phyloP scores from a whole-genome alignment of 2,797 vertebrate genomes.

The Hafferia zeledoni region DNA sequence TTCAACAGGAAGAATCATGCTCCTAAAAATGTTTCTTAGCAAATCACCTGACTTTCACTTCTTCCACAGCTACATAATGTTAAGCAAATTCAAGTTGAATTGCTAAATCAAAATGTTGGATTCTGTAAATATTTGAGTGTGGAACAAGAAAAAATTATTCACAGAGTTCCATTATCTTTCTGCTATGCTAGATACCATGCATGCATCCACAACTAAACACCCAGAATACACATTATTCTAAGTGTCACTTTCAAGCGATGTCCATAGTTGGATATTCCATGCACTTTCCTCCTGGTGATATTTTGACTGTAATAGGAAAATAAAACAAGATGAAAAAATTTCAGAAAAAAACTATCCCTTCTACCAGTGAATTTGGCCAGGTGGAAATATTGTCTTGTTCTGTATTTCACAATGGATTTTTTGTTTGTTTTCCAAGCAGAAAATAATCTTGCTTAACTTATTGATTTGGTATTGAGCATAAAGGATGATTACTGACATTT shows the following conservation, averaged over 20 bases:
- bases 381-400: neutral
- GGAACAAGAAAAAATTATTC: neutral
- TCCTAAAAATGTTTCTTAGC: neutral
- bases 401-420: neutral
- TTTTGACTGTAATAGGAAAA: neutral
- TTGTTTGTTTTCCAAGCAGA: neutral
- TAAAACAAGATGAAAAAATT: neutral
- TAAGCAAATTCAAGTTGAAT: neutral
- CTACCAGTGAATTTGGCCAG: neutral
- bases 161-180: neutral
- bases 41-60: neutral
- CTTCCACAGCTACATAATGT: neutral
- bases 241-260: neutral
- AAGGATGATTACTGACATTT: neutral
- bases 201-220: neutral
- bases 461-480: neutral
- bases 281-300: neutral
- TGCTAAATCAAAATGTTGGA: neutral
- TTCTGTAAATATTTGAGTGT: neutral
- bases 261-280: accelerated
- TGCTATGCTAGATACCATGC: neutral
- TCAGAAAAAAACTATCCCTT: neutral
- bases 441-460: neutral
- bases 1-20: neutral
- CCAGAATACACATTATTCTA: neutral